These are phyloP conservation scores for Seira musarum DNA, from an alignment of 2,888 invertebrate species.

Conservation along the genomic window DNA sequence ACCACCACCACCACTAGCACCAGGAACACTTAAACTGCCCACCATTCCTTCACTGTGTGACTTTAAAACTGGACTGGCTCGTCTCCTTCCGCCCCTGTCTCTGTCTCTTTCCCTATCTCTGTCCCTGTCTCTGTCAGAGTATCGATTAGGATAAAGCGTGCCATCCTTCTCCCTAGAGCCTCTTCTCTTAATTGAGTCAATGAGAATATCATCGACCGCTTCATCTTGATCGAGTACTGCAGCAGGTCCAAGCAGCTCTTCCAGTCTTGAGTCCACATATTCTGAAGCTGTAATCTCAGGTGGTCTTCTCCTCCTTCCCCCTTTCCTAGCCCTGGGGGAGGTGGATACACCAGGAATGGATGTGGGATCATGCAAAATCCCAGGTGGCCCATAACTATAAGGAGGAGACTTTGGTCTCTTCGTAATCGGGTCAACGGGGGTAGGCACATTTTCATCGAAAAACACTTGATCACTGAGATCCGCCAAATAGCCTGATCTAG, in stretches of 20 bases:
- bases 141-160: background rate
- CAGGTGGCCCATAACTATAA: constrained; percentile 66
- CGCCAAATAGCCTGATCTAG: constrained; percentile 62
- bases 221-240: constrained; percentile 49
- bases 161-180: constrained; percentile 50
- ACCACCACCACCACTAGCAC: constrained; percentile 34
- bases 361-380: constrained; percentile 57
- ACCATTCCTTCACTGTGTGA: constrained; percentile 26
- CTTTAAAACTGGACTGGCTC: constrained; percentile 29
- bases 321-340: constrained; percentile 37
- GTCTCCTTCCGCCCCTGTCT: constrained; percentile 17
- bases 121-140: constrained; percentile 18
- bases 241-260: constrained; percentile 63
- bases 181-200: constrained; percentile 52
- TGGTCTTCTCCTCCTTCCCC: constrained; percentile 24
- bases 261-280: constrained; percentile 64
- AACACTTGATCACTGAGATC: constrained; percentile 69
- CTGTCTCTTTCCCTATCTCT: background rate
- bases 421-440: constrained; percentile 51
- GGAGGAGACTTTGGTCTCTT: constrained; percentile 59
- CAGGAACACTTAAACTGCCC: constrained; percentile 35
- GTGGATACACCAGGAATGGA: constrained; percentile 44
- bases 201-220: constrained; percentile 53
- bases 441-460: constrained; percentile 64
- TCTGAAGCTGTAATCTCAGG: constrained; percentile 52